Evolutionary conservation across 2,797 vertebrate genomes (phyloP).

Genomic region (Chrosomus eos): DNA sequence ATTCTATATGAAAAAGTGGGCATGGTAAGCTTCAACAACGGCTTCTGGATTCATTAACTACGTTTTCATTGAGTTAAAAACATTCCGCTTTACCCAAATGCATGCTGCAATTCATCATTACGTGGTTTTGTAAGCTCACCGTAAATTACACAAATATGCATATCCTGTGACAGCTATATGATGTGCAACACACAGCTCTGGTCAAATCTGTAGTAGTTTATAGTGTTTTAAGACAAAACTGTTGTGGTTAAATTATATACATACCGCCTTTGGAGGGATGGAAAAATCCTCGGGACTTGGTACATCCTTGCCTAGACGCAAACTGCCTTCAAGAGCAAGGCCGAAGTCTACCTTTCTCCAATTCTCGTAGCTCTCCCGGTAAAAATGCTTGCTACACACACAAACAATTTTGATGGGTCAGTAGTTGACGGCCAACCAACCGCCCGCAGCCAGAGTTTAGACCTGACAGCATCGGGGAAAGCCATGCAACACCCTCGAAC

Average conservation of each 20-base stretch:
- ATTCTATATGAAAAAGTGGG: not conserved
- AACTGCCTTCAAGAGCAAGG: not conserved
- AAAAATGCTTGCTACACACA: not conserved
- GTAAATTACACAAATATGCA: not conserved
- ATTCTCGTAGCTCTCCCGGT: not conserved
- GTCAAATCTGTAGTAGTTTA: not conserved
- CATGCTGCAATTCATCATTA: not conserved
- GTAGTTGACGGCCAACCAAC: not conserved
- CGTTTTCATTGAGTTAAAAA: not conserved
- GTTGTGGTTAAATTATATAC: not conserved
- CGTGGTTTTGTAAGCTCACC: not conserved
- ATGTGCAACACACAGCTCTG: not conserved
- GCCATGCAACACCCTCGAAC: not conserved
- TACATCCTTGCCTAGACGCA: not conserved
- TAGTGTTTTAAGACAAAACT: not conserved
- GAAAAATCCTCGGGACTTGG: not conserved
- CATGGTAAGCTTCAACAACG: not conserved
- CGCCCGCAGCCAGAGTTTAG: not conserved
- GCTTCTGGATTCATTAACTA: not conserved
- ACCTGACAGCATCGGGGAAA: not conserved
- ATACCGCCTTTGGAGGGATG: not conserved
- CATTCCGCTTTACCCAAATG: not conserved
- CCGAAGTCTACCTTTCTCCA: not conserved
- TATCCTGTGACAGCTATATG: not conserved
- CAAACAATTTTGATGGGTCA: not conserved